Percentiles rank a stretch among this genome's conserved stretches.
Evolutionary conservation across 2,888 invertebrate species (phyloP).

Genomic region (Xestia sexstrigata): DNA sequence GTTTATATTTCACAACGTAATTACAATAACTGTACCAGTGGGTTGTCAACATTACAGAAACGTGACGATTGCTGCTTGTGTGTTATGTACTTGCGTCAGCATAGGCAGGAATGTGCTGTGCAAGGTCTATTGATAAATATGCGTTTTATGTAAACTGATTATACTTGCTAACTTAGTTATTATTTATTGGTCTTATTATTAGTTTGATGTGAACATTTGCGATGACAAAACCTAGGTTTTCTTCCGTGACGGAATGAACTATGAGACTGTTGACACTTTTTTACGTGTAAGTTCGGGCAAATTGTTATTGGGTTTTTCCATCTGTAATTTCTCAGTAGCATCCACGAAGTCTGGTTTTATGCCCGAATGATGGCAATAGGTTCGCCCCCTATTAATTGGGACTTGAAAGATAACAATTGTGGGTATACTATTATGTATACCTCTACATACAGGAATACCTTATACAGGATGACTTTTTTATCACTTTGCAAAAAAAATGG

Average conservation of each 20-base stretch:
- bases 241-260: background rate
- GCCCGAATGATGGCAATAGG: background rate
- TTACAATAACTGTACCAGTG: constrained; percentile 30
- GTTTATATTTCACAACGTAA: constrained; percentile 32
- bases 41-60: constrained; percentile 25
- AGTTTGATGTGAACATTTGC: background rate
- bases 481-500: too few species aligned
- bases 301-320: background rate
- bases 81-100: constrained; percentile 12
- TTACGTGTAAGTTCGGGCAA: background rate
- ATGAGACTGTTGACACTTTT: background rate
- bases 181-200: background rate
- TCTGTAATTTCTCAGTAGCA: background rate
- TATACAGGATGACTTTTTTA: too few species aligned
- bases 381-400: background rate
- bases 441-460: too few species aligned
- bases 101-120: constrained; percentile 36
- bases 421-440: too few species aligned
- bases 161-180: background rate
- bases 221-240: background rate
- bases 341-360: background rate
- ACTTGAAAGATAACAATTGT: too few species aligned
- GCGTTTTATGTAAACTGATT: background rate
- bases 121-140: constrained; percentile 21
- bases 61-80: constrained; percentile 41